Conservation (phyloP, 2,797 vertebrate species). For the Myiothlypis coronata region DNA sequence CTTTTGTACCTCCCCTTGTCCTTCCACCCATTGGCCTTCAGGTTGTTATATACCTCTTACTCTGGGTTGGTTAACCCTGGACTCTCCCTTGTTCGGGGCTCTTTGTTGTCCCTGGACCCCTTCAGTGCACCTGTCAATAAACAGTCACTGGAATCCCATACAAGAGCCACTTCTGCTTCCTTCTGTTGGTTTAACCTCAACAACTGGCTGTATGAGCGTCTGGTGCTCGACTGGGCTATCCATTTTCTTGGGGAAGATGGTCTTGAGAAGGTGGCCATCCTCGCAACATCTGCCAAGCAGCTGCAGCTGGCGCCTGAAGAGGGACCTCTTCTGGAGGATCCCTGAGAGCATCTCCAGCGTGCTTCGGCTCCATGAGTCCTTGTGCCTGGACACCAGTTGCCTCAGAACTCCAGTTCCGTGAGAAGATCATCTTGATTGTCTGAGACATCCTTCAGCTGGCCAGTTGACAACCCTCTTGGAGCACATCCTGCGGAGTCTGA, state of each 20-base stretch:
- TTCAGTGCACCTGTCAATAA: neutral
- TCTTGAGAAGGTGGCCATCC: neutral
- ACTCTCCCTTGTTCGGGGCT: neutral
- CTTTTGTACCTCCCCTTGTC: neutral
- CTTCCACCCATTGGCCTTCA: neutral
- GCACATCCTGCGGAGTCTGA: no score
- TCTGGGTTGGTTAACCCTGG: neutral
- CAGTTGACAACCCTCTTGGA: no score
- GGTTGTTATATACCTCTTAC: neutral
- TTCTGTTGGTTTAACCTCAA: neutral
- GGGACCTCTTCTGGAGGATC: neutral
- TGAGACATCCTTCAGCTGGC: no score
- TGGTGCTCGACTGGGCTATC: neutral
- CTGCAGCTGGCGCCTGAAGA: neutral
- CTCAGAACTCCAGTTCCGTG: no score
- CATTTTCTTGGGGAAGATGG: neutral
- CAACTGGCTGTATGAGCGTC: neutral
- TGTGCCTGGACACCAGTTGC: no score
- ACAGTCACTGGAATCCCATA: neutral
- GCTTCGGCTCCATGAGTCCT: no score
- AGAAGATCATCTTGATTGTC: no score
- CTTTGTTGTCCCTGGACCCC: neutral
- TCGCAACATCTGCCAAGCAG: fast-evolving
- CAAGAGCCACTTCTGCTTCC: neutral
- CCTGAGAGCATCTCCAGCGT: neutral